Conservation (phyloP, 2,113 vertebrate genomes). For the Panthera leo region DNA sequence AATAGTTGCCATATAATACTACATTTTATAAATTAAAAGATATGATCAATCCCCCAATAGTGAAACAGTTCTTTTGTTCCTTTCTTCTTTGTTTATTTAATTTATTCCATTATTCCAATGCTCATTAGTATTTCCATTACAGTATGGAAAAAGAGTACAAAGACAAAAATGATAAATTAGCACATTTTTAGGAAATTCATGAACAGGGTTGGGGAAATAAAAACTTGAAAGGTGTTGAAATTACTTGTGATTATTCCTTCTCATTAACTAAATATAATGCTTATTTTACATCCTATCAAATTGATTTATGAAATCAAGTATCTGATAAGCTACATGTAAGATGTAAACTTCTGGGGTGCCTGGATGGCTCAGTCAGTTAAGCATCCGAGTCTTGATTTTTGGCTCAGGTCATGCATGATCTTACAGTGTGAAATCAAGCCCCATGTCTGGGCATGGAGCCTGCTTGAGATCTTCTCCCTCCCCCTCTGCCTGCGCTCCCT, state of each 20-base stretch:
- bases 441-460: too few relatives aligned
- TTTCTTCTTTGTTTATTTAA: neutral
- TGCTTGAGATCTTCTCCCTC: too few relatives aligned
- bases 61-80: neutral
- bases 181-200: slow-evolving; percentile 9
- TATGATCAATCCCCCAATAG: neutral
- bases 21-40: neutral
- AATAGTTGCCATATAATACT: neutral
- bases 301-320: neutral
- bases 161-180: neutral
- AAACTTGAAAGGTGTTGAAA: neutral
- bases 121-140: neutral
- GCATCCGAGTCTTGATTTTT: too few relatives aligned
- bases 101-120: neutral
- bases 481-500: too few relatives aligned
- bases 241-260: neutral
- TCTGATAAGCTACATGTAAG: neutral
- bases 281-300: neutral
- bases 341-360: neutral
- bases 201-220: neutral
- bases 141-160: neutral
- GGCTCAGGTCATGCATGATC: too few relatives aligned
- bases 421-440: too few relatives aligned
- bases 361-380: too few relatives aligned
- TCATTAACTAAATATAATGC: neutral